Percentiles rank a stretch among this genome's conserved stretches.
These are phyloP conservation scores for zebrafish (Danio rerio) DNA, from an alignment of 2,113 vertebrate genomes.

Conservation along the genomic window GRCz12tu NC_133192.1:8509001-8509500, in stretches of 20 bases:
- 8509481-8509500: too few relatives aligned
- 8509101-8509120: neutral
- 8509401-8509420: neutral
- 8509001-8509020: neutral
- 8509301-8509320: slow-evolving; percentile 61
- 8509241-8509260: neutral
- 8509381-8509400: slow-evolving; percentile 65
- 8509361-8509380: slow-evolving; percentile 63
- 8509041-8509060: neutral
- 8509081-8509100: neutral
- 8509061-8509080: neutral
- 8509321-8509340: slow-evolving; percentile 66
- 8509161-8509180: neutral
- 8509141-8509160: neutral
- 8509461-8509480: neutral
- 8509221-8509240: slow-evolving; percentile 1
- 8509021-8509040: neutral
- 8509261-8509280: slow-evolving; percentile 14
- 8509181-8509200: neutral
- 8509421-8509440: neutral
- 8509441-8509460: neutral
- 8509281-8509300: slow-evolving; percentile 41
- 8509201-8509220: neutral
- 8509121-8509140: neutral
- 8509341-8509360: slow-evolving; percentile 60